Evolutionary conservation across 2,888 invertebrate genomes (phyloP).

Genomic region (Pediacus dermestoides): DNA sequence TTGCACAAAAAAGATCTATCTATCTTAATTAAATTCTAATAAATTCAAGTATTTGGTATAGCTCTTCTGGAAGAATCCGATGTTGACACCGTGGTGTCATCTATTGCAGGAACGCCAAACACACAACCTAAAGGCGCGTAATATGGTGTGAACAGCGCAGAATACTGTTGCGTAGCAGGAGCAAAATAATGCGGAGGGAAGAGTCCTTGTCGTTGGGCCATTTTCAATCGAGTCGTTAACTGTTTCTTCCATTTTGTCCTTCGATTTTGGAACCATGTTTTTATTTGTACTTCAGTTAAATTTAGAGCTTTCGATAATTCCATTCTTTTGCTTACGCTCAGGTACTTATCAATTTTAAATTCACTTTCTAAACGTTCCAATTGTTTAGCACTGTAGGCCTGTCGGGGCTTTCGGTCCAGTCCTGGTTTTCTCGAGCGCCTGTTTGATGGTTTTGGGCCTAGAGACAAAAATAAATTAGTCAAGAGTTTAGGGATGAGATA

Average conservation of each 20-base stretch:
- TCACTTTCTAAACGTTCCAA: constrained; percentile 87
- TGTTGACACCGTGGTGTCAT: constrained; percentile 36
- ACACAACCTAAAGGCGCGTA: constrained; percentile 63
- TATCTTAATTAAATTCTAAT: no score
- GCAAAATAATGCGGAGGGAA: constrained; percentile 66
- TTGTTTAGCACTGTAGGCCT: constrained; percentile 94
- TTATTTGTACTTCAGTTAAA: constrained; percentile 92
- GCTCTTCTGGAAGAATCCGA: neutral
- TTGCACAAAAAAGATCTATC: no score
- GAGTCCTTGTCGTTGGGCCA: constrained; percentile 81
- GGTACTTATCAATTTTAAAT: constrained; percentile 93
- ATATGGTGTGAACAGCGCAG: constrained; percentile 57
- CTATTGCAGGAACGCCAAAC: constrained; percentile 55
- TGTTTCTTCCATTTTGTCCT: constrained; percentile 98
- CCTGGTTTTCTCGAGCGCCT: constrained; percentile 82
- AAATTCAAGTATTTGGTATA: constrained; percentile 4
- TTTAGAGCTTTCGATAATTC: constrained; percentile 85
- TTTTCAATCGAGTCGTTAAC: constrained; percentile 81
- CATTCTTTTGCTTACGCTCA: constrained; percentile 93
- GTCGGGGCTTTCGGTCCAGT: constrained; percentile 89
- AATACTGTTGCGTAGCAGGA: constrained; percentile 56
- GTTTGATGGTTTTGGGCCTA: constrained; percentile 76
- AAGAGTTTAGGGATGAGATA: neutral
- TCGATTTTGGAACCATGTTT: constrained; percentile 95
- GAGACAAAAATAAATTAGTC: constrained; percentile 34